Evolutionary conservation across 1,140 invertebrate genomes (phyloP).

Genomic region (Papilio polytes): DNA sequence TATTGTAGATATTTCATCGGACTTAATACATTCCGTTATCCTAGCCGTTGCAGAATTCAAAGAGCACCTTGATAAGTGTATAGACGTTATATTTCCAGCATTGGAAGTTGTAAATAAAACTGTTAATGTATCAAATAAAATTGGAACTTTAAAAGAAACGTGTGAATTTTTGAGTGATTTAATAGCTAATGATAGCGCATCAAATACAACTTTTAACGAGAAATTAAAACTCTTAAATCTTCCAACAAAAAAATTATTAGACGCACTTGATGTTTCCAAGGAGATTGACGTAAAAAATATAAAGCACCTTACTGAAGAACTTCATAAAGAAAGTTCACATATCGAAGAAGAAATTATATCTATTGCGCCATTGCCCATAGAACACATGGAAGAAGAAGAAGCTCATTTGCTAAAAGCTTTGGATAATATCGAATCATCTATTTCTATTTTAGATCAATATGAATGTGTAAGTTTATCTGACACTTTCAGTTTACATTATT

Average conservation of each 20-base stretch:
- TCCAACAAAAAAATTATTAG: slow-evolving; percentile 41
- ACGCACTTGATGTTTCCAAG: slow-evolving; percentile 54
- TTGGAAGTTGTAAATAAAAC: slow-evolving; percentile 55
- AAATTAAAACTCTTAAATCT: slow-evolving; percentile 42
- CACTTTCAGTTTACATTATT: slow-evolving; percentile 53
- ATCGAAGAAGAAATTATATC: slow-evolving; percentile 63
- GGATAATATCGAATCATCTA: slow-evolving; percentile 60
- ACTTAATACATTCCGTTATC: slow-evolving; percentile 61
- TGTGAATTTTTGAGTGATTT: slow-evolving; percentile 58
- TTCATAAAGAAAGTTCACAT: slow-evolving; percentile 54
- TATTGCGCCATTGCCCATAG: slow-evolving; percentile 49
- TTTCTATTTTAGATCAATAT: slow-evolving; percentile 64
- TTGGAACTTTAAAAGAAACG: slow-evolving; percentile 52
- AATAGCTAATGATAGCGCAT: slow-evolving; percentile 43
- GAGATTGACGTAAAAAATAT: slow-evolving; percentile 57
- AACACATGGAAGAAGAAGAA: slow-evolving; percentile 58
- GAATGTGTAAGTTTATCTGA: slow-evolving; percentile 62
- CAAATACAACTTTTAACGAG: slow-evolving; percentile 23
- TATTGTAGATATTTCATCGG: slow-evolving; percentile 60
- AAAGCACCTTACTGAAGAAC: slow-evolving; percentile 57
- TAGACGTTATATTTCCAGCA: slow-evolving; percentile 57
- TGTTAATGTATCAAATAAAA: slow-evolving; percentile 60
- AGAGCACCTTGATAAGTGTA: slow-evolving; percentile 61
- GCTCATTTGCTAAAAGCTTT: slow-evolving; percentile 58
- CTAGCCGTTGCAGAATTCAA: slow-evolving; percentile 62